Percentiles rank a stretch among this genome's conserved stretches.
These are phyloP conservation scores for Drosophila mimetica DNA, from an alignment of 2,888 invertebrate genomes.

Conservation along the genomic window DNA sequence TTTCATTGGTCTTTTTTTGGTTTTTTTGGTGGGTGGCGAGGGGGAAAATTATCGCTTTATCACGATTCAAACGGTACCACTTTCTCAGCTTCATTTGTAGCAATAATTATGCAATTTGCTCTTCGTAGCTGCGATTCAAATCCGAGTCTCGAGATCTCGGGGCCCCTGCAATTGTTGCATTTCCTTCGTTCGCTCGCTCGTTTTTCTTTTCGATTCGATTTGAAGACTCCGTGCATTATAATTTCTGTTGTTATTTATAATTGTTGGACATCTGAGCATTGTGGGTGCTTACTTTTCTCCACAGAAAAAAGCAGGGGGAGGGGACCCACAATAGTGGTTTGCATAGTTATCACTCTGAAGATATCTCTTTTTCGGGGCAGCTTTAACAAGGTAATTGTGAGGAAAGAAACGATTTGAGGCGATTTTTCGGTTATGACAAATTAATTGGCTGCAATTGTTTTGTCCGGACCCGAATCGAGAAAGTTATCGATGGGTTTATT, in stretches of 20 bases:
- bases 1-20: slow-evolving; percentile 29
- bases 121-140: slow-evolving; percentile 36
- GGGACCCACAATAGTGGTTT: slow-evolving; percentile 31
- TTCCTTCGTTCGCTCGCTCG: slow-evolving; percentile 22
- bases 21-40: slow-evolving; percentile 1
- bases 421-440: slow-evolving; percentile 68
- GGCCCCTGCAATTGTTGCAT: slow-evolving; percentile 50
- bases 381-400: slow-evolving; percentile 68
- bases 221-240: slow-evolving; percentile 61
- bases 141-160: slow-evolving; percentile 26
- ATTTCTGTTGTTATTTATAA: slow-evolving; percentile 67
- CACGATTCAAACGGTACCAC: slow-evolving; percentile 80
- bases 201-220: slow-evolving; percentile 33
- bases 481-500: slow-evolving; percentile 45
- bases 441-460: slow-evolving; percentile 70
- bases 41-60: slow-evolving; percentile 74
- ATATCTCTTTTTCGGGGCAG: slow-evolving; percentile 37
- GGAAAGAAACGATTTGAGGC: slow-evolving; percentile 47
- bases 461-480: slow-evolving; percentile 30
- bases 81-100: slow-evolving; percentile 79
- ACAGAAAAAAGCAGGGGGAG: slow-evolving; percentile 8
- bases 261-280: slow-evolving; percentile 51
- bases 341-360: slow-evolving; percentile 53
- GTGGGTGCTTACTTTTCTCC: slow-evolving; percentile 53
- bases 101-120: slow-evolving; percentile 79